A percentile compares a stretch with the other conserved stretches of the same genome.
phyloP scores from a whole-genome alignment of 2,797 vertebrate genomes.

The Eutrigla gurnardus region DNA sequence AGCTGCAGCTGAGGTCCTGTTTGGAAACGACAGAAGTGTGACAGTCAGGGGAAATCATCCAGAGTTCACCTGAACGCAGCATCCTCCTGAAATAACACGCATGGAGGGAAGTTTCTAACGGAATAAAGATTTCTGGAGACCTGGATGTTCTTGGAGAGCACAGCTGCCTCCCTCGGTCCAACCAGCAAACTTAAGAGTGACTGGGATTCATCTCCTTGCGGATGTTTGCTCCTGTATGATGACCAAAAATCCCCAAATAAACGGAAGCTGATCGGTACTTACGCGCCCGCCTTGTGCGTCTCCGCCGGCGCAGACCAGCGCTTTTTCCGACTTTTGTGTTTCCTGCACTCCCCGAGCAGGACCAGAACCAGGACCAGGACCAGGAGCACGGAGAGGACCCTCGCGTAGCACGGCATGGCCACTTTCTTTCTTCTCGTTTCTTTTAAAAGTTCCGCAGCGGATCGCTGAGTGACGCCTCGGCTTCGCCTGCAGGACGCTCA shows the following conservation, averaged over 20 bases:
- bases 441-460: slow-evolving; percentile 55
- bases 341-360: slow-evolving; percentile 85
- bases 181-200: too few species aligned
- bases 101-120: too few species aligned
- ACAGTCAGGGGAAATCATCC: neutral
- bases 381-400: slow-evolving; percentile 83
- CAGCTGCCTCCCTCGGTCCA: too few species aligned
- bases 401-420: slow-evolving; percentile 84
- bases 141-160: too few species aligned
- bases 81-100: too few species aligned
- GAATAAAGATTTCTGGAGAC: too few species aligned
- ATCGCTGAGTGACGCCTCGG: slow-evolving; percentile 59
- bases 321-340: slow-evolving; percentile 84
- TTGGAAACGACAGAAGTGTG: slow-evolving; percentile 10
- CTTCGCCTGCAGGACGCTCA: slow-evolving; percentile 55
- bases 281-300: slow-evolving; percentile 85
- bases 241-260: neutral
- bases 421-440: neutral
- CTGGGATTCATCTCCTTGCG: too few species aligned
- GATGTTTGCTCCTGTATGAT: too few species aligned
- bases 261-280: slow-evolving; percentile 51
- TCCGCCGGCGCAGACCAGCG: slow-evolving; percentile 86
- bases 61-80: too few species aligned
- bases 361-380: slow-evolving; percentile 67
- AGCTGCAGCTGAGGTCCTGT: neutral